Percentiles rank a stretch among this genome's conserved stretches.
Evolutionary conservation across 2,797 vertebrate species (phyloP).

Genomic region (Enteromius radiatus): DNA sequence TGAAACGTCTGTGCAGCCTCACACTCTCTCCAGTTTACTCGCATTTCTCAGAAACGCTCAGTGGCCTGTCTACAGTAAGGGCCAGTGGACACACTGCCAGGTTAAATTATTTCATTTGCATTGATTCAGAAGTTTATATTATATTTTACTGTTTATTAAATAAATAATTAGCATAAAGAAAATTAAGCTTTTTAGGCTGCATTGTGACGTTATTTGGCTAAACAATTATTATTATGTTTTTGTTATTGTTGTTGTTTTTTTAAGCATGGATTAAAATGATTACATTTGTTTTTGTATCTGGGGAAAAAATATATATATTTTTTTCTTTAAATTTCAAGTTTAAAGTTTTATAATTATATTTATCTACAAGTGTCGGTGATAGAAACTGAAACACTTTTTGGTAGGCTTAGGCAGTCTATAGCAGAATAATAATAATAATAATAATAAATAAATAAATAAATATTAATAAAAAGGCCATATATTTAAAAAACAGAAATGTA

Average conservation of each 20-base stretch:
- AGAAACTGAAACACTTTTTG: too few relatives aligned
- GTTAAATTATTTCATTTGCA: slow-evolving; percentile 65
- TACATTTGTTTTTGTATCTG: too few relatives aligned
- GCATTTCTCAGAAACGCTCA: slow-evolving; percentile 94
- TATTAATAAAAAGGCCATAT: too few relatives aligned
- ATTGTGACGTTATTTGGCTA: not conserved
- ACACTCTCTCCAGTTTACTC: slow-evolving; percentile 94
- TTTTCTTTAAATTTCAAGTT: too few relatives aligned
- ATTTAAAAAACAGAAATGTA: not conserved
- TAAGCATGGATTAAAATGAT: not conserved
- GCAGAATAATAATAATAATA: too few relatives aligned
- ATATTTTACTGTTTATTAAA: too few relatives aligned
- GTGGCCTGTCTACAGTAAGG: slow-evolving; percentile 86
- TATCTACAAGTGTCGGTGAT: not conserved
- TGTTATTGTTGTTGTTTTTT: not conserved
- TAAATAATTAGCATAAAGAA: not conserved
- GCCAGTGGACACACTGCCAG: slow-evolving; percentile 82
- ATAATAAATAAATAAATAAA: too few relatives aligned
- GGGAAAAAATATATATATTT: too few relatives aligned
- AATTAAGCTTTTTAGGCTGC: not conserved
- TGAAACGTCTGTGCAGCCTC: slow-evolving; percentile 90
- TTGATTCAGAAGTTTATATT: not conserved
- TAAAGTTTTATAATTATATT: too few relatives aligned
- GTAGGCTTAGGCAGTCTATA: too few relatives aligned
- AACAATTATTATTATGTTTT: too few relatives aligned